These are phyloP conservation scores for Lasioglossum leucozonium DNA, from an alignment of 2,888 invertebrate species.

Conservation along the genomic window DNA sequence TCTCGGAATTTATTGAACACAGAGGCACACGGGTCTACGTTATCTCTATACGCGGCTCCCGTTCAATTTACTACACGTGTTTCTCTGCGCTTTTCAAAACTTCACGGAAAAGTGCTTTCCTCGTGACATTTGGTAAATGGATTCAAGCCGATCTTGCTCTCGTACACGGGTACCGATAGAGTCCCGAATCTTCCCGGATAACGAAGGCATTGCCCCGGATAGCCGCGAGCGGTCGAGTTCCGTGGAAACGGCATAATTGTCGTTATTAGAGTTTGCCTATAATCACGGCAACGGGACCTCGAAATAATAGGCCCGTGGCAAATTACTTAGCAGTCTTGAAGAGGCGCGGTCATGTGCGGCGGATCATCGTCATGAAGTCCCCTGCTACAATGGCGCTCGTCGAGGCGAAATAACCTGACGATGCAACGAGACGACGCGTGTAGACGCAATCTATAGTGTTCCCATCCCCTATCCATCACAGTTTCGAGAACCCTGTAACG, in stretches of 20 bases:
- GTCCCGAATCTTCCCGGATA: slow-evolving; percentile 51
- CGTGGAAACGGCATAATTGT: slow-evolving; percentile 82
- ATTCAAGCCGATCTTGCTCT: slow-evolving; percentile 14
- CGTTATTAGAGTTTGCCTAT: slow-evolving; percentile 81
- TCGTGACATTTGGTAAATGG: neutral
- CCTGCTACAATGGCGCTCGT: slow-evolving; percentile 19
- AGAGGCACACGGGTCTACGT: neutral
- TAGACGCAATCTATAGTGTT: neutral
- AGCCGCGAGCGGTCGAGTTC: slow-evolving; percentile 79
- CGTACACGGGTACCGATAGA: neutral
- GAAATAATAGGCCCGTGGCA: slow-evolving; percentile 76
- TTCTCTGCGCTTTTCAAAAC: neutral
- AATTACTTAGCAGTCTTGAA: slow-evolving; percentile 78
- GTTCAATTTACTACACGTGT: neutral
- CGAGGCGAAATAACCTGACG: slow-evolving; percentile 15
- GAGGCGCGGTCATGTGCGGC: slow-evolving; percentile 55
- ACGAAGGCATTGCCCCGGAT: slow-evolving; percentile 75
- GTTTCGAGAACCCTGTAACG: neutral
- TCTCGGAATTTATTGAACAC: neutral
- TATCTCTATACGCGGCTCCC: neutral
- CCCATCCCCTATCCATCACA: neutral
- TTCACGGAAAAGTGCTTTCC: too few relatives aligned
- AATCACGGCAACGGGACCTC: slow-evolving; percentile 77
- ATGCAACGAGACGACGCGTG: slow-evolving; percentile 5
- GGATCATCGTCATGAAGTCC: slow-evolving; percentile 57